Base-by-base conservation (phyloP, 2,888 invertebrate genomes). In the Calameuta filiformis region DNA sequence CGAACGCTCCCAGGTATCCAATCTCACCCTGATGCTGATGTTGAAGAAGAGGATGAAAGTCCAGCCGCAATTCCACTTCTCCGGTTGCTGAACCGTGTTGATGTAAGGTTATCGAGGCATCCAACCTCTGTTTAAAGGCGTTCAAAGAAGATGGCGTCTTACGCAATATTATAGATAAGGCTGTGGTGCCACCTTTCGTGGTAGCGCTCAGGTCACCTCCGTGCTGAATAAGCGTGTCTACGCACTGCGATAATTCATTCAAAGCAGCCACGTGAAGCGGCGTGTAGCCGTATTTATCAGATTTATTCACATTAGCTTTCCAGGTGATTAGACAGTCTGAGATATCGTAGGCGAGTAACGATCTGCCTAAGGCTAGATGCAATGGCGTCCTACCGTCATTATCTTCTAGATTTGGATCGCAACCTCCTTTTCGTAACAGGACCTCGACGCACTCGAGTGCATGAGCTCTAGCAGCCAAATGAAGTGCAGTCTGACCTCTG, bases 171-270 rank as follows among this genome's bases (percentile, higher is more conserved):
- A 97, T 96, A 85, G 97, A 96, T 80, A 97, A 92, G 35, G 97
- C 97, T 12, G 96, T 96, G 89, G 96, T 96, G 79, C 97, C 97
- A 87, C 96, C 97, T 90, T 96, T 96, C 76, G 97, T 97, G 87
- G 96, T 95, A 3, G 97, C 96, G 23, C 97, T 97, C n/a, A 97
- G 95, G 92, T 97, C 97, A 75, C 97, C 97, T 4, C 97, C 97
- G 89, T 96, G 95, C 87, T 95, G 95, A 81, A 97, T 95, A 81
- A 97, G 92, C 83, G 96, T 95, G 90, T 97, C 96, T 1, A 97
- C 97, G 90, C 97, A 97, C 85, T 96, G 95, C 0, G 96, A 96
- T 69, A 97, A 92, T 68, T 97, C 97, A 89, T 97, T 97, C 12
- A 97, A 92, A 6, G 97, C 97, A 9, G 97, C 97, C 81, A 97